Evolutionary conservation across 2,888 invertebrate species (phyloP).

Genomic region (Euproctis similis): DNA sequence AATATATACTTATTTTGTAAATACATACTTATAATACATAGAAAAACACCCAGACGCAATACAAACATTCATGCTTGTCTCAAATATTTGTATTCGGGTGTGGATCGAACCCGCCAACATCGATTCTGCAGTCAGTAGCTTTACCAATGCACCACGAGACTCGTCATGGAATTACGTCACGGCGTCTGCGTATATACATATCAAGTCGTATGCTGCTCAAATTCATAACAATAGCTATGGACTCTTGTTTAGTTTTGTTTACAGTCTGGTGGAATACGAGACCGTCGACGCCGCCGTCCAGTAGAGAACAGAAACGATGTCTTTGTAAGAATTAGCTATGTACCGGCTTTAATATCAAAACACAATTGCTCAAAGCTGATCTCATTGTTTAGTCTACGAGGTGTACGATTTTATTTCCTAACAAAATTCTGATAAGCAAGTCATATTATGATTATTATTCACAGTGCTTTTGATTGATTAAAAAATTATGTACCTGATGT

Average conservation of each 20-base stretch:
- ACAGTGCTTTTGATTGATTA: conserved; percentile 29
- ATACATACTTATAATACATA: no score
- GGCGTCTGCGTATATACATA: not conserved
- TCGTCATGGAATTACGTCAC: no score
- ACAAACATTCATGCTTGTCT: no score
- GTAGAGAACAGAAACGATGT: conserved; percentile 37
- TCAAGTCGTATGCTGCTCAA: conserved; percentile 6
- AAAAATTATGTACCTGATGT: not conserved
- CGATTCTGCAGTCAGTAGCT: no score
- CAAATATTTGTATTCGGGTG: no score
- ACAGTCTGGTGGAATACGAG: conserved; percentile 18
- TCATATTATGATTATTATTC: conserved; percentile 33
- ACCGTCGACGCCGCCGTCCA: conserved; percentile 4
- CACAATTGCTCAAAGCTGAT: conserved; percentile 50
- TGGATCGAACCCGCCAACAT: no score
- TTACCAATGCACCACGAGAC: no score
- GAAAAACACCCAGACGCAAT: no score
- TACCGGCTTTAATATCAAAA: conserved; percentile 32
- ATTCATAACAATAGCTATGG: conserved; percentile 19
- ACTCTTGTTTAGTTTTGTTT: conserved; percentile 26
- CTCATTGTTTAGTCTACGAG: conserved; percentile 73
- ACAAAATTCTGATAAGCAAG: conserved; percentile 40
- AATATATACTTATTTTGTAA: no score
- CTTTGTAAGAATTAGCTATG: conserved; percentile 41
- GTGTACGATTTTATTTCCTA: conserved; percentile 46